Evolutionary conservation across 1,140 invertebrate genomes (phyloP).

Genomic region (Sarcophaga peregrina): DNA sequence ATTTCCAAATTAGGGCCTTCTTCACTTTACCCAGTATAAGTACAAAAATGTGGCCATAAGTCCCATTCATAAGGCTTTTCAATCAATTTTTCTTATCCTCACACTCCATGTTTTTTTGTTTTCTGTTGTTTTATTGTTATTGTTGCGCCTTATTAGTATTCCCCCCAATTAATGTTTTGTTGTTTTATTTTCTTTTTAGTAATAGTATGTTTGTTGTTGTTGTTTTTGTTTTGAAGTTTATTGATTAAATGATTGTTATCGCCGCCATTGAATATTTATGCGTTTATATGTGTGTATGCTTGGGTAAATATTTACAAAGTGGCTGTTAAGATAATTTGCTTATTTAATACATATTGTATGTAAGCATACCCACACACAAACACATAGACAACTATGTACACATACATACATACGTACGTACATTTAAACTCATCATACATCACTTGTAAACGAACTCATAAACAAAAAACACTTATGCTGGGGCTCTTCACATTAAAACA

Average conservation of each 20-base stretch:
- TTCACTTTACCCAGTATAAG: too few relatives aligned
- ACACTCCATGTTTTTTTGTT: neutral
- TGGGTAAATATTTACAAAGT: slow-evolving; percentile 33
- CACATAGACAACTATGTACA: neutral
- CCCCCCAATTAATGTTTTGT: slow-evolving; percentile 19
- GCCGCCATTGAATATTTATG: slow-evolving; percentile 39
- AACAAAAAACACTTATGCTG: too few relatives aligned
- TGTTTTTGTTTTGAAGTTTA: slow-evolving; percentile 31
- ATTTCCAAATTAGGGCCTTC: too few relatives aligned
- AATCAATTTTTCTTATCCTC: too few relatives aligned
- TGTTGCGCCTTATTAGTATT: slow-evolving; percentile 36
- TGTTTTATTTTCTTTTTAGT: neutral
- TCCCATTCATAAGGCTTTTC: too few relatives aligned
- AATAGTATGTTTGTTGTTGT: neutral
- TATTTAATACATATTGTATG: neutral
- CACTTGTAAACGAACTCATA: too few relatives aligned
- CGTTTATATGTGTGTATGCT: neutral
- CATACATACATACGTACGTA: neutral
- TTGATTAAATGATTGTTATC: slow-evolving; percentile 42
- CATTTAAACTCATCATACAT: neutral
- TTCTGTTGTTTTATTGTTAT: neutral
- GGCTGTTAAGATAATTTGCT: slow-evolving; percentile 41
- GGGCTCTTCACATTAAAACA: too few relatives aligned
- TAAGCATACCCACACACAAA: neutral
- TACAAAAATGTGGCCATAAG: too few relatives aligned